Percentiles rank a stretch among this genome's conserved stretches.
Conservation (phyloP, 2,888 invertebrate genomes). For the Drosophila sordidula region DNA sequence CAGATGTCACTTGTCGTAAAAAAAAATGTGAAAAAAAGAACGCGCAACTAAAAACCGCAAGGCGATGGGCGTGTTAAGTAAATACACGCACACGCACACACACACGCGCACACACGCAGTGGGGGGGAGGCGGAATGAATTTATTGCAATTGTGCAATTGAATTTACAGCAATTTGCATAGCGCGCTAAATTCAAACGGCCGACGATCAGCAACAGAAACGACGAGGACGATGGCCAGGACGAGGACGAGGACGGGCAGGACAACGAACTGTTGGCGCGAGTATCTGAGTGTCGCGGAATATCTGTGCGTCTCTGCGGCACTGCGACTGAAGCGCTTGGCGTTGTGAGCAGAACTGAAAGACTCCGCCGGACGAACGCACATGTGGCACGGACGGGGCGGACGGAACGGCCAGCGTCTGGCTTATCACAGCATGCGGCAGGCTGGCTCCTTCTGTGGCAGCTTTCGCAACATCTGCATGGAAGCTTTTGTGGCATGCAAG, state of each 20-base stretch:
- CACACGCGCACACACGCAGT: constrained; percentile 13
- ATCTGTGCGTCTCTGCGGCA: constrained; percentile 51
- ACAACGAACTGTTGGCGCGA: background rate
- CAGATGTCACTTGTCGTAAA: constrained; percentile 18
- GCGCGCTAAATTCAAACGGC: constrained; percentile 50
- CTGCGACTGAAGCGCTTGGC: constrained; percentile 75
- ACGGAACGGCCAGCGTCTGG: constrained; percentile 23
- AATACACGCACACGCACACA: constrained; percentile 12
- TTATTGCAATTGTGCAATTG: constrained; percentile 12
- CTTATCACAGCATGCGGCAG: constrained; percentile 67
- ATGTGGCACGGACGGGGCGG: constrained; percentile 33
- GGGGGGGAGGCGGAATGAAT: constrained; percentile 14
- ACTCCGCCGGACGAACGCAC: constrained; percentile 46
- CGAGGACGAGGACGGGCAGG: constrained; percentile 13
- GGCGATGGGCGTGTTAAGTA: constrained; percentile 19
- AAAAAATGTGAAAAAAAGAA: constrained; percentile 10
- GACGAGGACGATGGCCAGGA: constrained; percentile 10
- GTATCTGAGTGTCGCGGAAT: constrained; percentile 44
- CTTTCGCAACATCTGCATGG: constrained; percentile 57
- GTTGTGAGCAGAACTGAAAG: constrained; percentile 71
- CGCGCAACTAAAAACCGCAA: background rate
- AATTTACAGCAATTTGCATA: constrained; percentile 14
- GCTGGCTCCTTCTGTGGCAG: constrained; percentile 24
- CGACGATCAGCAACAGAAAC: constrained; percentile 40
- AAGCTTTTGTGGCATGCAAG: constrained; percentile 63